Percentiles rank a stretch among this genome's conserved stretches.
These are phyloP conservation scores for Noctuana brunneofusca DNA, from an alignment of 2,888 invertebrate species.

Conservation along the genomic window DNA sequence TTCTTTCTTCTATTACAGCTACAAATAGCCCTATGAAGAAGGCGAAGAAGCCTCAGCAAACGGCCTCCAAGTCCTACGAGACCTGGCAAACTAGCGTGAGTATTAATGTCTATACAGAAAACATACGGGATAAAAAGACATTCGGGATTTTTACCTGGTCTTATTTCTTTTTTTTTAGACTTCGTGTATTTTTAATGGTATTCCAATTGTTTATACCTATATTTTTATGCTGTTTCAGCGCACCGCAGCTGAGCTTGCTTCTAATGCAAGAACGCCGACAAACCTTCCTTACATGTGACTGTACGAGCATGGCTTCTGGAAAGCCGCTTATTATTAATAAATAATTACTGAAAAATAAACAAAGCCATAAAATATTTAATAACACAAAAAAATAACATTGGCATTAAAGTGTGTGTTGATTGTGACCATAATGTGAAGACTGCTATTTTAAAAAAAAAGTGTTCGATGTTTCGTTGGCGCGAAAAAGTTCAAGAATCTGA, in stretches of 20 bases:
- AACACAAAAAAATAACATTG: not conserved
- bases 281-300: slow-evolving; percentile 78
- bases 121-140: no score
- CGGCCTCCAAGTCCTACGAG: slow-evolving; percentile 52
- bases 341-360: slow-evolving; percentile 5
- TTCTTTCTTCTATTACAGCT: slow-evolving; percentile 48
- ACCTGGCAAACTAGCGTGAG: slow-evolving; percentile 63
- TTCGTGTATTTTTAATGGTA: no score
- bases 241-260: slow-evolving; percentile 47
- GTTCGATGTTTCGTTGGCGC: slow-evolving; percentile 29
- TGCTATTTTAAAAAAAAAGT: slow-evolving; percentile 25
- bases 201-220: not conserved
- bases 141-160: not conserved
- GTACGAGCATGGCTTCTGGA: slow-evolving; percentile 57
- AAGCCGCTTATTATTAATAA: slow-evolving; percentile 48
- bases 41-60: slow-evolving; percentile 64
- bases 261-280: slow-evolving; percentile 54
- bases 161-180: no score
- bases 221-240: slow-evolving; percentile 45
- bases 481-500: slow-evolving; percentile 6
- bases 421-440: slow-evolving; percentile 28
- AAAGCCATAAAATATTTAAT: slow-evolving; percentile 4
- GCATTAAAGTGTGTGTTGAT: slow-evolving; percentile 17
- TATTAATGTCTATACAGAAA: not conserved
- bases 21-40: slow-evolving; percentile 75